A percentile compares a stretch with the other conserved stretches of the same genome.
These are phyloP conservation scores for Pseudanteris insignis DNA, from an alignment of 2,888 invertebrate species.

Conservation along the genomic window DNA sequence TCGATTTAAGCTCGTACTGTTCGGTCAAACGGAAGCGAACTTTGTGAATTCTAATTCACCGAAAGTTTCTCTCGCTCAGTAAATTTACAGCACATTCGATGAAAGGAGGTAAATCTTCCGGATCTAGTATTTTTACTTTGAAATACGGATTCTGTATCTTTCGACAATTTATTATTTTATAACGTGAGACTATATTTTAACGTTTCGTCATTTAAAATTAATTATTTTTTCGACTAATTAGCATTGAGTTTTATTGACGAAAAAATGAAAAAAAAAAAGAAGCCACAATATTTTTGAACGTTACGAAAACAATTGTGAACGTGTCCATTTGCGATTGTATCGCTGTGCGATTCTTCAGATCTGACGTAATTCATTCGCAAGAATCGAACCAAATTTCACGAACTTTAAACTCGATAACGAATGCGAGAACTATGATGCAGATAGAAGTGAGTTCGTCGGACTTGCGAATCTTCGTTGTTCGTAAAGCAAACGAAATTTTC, in stretches of 20 bases:
- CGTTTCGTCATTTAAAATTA: too few relatives aligned
- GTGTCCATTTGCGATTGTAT: constrained; percentile 25
- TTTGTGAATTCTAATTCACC: constrained; percentile 42
- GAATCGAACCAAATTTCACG: constrained; percentile 31
- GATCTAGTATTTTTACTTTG: too few relatives aligned
- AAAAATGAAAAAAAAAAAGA: too few relatives aligned
- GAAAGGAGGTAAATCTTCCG: constrained; percentile 40
- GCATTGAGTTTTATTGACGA: too few relatives aligned
- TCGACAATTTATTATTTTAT: too few relatives aligned
- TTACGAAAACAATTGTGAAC: too few relatives aligned
- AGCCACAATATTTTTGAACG: too few relatives aligned
- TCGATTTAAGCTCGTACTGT: constrained; percentile 28
- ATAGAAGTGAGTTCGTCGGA: constrained; percentile 11
- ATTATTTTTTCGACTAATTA: too few relatives aligned
- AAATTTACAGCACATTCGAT: constrained; percentile 28
- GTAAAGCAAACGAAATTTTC: constrained; percentile 26
- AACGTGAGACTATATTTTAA: too few relatives aligned
- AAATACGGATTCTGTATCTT: too few relatives aligned
- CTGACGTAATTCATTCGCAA: constrained; percentile 22
- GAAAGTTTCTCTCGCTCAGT: constrained; percentile 34
- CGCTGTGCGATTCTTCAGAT: constrained; percentile 23
- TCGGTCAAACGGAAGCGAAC: constrained; percentile 42
- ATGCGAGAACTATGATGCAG: constrained; percentile 27
- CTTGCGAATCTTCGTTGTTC: constrained; percentile 27
- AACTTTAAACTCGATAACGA: constrained; percentile 36